phyloP scores from a whole-genome alignment of 2,113 vertebrate genomes.

The Macroglossus sobrinus region DNA sequence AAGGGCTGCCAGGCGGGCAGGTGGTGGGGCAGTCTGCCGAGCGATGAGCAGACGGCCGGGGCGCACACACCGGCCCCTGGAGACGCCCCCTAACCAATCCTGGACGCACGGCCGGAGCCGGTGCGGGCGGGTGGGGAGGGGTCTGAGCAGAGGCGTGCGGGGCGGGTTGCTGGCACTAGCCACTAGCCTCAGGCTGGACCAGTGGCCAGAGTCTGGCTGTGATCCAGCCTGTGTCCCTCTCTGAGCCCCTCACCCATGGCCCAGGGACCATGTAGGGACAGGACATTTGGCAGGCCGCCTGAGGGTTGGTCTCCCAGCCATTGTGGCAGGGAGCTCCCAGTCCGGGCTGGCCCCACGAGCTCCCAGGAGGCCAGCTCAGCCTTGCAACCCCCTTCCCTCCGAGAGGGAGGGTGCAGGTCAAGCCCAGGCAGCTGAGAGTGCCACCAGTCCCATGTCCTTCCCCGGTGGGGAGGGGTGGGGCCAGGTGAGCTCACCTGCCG shows the following conservation, averaged over 20 bases:
- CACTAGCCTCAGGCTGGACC: neutral
- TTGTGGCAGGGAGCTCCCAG: too few species aligned
- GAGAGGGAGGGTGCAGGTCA: neutral
- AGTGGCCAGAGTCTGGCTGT: neutral
- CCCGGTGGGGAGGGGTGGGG: neutral
- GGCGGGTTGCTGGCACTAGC: accelerated
- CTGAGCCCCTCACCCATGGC: neutral
- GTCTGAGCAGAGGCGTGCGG: neutral
- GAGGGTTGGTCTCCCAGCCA: accelerated
- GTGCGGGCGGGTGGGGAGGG: accelerated
- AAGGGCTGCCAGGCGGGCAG: neutral
- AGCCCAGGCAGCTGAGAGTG: neutral
- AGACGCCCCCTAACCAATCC: neutral
- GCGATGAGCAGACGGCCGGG: too few species aligned
- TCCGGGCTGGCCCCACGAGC: neutral
- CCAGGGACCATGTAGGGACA: neutral
- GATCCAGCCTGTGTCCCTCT: neutral
- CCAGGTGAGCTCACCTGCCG: neutral
- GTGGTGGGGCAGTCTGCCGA: neutral
- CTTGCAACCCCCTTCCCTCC: accelerated
- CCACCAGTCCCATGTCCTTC: too few species aligned
- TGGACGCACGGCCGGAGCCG: neutral
- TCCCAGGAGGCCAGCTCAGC: neutral
- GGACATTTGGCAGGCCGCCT: too few species aligned
- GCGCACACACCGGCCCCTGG: neutral